Conservation (phyloP, 2,888 invertebrate genomes). For the Hybos culiciformis region DNA sequence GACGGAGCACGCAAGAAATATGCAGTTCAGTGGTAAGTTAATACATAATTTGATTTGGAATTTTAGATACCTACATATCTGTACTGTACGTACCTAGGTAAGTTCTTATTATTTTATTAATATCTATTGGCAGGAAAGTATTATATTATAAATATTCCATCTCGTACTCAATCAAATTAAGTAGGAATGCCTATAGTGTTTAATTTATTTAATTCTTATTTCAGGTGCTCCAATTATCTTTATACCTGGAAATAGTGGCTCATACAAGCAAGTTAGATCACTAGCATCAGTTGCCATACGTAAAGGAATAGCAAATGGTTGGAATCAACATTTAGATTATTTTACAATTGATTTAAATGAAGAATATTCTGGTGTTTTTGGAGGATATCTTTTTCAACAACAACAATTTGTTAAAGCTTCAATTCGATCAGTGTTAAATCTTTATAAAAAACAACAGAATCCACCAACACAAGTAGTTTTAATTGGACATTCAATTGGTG, state of each 20-base stretch:
- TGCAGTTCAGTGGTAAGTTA: too few relatives aligned
- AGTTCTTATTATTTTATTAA: too few relatives aligned
- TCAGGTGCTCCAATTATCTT: slow-evolving; percentile 87
- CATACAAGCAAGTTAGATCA: slow-evolving; percentile 80
- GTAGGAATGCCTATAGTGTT: too few relatives aligned
- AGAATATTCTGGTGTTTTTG: slow-evolving; percentile 78
- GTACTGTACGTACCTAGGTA: too few relatives aligned
- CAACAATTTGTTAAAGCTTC: slow-evolving; percentile 56
- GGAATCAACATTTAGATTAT: slow-evolving; percentile 75
- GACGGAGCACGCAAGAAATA: slow-evolving; percentile 53
- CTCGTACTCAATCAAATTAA: too few relatives aligned
- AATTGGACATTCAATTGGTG: slow-evolving; percentile 95
- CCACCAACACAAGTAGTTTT: slow-evolving; percentile 53
- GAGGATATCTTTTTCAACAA: slow-evolving; percentile 67
- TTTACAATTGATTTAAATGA: slow-evolving; percentile 83
- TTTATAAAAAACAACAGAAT: slow-evolving; percentile 47
- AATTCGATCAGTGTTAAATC: slow-evolving; percentile 54
- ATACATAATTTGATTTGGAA: too few relatives aligned
- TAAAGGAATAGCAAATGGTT: slow-evolving; percentile 56
- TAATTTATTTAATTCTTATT: too few relatives aligned
- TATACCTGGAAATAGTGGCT: slow-evolving; percentile 91
- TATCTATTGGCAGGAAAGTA: too few relatives aligned
- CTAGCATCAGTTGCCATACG: slow-evolving; percentile 82
- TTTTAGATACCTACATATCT: too few relatives aligned
- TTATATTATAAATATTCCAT: too few relatives aligned